phyloP scores from a whole-genome alignment of 2,113 vertebrate genomes.

The Phylloscopus whistleri region DNA sequence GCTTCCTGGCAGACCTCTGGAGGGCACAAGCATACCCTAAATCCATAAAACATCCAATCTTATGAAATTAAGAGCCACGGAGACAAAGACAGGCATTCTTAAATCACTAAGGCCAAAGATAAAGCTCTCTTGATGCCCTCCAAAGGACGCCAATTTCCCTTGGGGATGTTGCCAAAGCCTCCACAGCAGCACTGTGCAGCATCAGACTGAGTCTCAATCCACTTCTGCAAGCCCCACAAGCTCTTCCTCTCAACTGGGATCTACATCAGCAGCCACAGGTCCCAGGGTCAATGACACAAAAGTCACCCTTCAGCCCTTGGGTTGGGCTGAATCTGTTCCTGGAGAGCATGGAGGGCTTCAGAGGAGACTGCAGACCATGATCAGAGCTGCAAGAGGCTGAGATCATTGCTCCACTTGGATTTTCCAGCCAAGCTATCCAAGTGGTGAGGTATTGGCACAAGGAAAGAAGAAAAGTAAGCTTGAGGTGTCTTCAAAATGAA shows the following conservation, averaged over 20 bases:
- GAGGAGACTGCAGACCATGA: rapidly evolving
- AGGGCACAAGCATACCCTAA: background rate
- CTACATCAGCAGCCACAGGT: background rate
- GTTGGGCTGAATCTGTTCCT: background rate
- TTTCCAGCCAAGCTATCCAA: background rate
- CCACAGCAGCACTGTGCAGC: background rate
- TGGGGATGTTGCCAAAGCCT: background rate
- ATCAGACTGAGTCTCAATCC: background rate
- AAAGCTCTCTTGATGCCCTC: background rate
- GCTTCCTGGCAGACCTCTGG: background rate
- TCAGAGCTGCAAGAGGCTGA: background rate
- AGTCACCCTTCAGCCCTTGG: background rate
- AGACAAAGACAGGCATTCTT: background rate
- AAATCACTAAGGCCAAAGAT: background rate
- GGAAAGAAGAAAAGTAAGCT: background rate
- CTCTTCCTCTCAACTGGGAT: background rate
- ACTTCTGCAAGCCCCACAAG: background rate
- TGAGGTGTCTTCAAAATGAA: background rate
- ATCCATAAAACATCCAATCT: background rate
- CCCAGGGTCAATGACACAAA: background rate
- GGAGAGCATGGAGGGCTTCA: background rate
- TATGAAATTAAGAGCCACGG: background rate
- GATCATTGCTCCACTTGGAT: background rate
- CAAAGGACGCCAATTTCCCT: background rate
- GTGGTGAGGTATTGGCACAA: rapidly evolving